Percentiles rank a stretch among this genome's conserved stretches.
phyloP scores from a whole-genome alignment of 2,113 vertebrate genomes.

The Kryptolebias marmoratus region DNA sequence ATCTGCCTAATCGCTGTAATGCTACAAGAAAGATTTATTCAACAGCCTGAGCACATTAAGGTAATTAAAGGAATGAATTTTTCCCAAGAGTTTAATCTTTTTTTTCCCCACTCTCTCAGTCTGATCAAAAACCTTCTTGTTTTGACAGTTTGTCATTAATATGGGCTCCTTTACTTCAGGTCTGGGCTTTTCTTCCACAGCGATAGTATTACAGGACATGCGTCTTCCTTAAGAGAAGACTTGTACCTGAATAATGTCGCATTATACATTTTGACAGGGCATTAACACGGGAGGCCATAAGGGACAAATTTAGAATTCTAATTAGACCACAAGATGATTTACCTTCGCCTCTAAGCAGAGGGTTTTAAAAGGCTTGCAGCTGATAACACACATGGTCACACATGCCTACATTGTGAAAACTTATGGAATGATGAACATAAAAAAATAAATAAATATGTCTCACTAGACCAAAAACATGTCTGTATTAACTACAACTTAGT shows the following conservation, averaged over 20 bases:
- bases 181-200: constrained; percentile 14
- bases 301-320: constrained; percentile 13
- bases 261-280: constrained; percentile 20
- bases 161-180: constrained; percentile 27
- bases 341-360: constrained; percentile 14
- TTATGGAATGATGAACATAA: neutral
- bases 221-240: neutral
- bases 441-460: neutral
- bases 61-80: constrained; percentile 6
- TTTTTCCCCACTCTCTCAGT: constrained; percentile 5
- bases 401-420: neutral
- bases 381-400: neutral
- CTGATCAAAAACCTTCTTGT: constrained; percentile 19
- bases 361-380: constrained; percentile 25
- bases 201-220: constrained; percentile 26
- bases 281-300: neutral
- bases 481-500: constrained; percentile 25
- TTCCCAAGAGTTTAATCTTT: constrained; percentile 28
- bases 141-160: constrained; percentile 17
- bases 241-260: neutral
- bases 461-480: neutral
- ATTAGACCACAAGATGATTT: constrained; percentile 10
- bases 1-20: too few species aligned
- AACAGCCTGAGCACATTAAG: neutral
- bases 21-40: neutral